Evolutionary conservation across 2,888 invertebrate genomes (phyloP), one percentile per base, ranked within the genome.

Genomic region (Bugula neritina): DNA sequence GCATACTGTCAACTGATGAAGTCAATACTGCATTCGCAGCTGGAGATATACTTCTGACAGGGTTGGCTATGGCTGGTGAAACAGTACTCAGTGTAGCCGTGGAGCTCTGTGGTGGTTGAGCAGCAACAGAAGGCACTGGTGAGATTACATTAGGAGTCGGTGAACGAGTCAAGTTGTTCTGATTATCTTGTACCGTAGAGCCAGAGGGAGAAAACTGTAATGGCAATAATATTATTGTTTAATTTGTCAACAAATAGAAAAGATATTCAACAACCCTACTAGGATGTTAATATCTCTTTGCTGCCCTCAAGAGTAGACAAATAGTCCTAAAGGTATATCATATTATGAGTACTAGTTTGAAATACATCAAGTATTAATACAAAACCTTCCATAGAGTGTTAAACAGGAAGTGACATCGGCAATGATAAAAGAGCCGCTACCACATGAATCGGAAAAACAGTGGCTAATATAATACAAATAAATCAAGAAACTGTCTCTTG

Each of bases 401-500:
- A n/a, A n/a, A 43, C 43, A 43, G 43, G 43, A 43, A 43, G 43
- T 43, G 17, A 5, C 43, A 43, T n/a, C n/a, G 17, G 17, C 43
- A 43, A 43, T 43, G 43, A 43, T 43, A 43, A 43, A n/a, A 43
- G 43, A 43, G 43, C 43, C 43, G 17, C 43, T 17, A 5, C 17
- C 43, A 43, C 43, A 43, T 5, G 17, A 57, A 57, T 27, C 63
- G 31, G 63, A 63, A 27, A 10, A 31, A 21, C 31, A 31, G 63
- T 31, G 34, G 63, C 31, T 27, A 27, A 27, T 63, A 25, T 27
- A 63, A 63, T 34, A 31, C 27, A 63, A 63, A 63, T 63, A 21
- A 63, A 63, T 63, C 63, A 63, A 43, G 43, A 43, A 43, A 43
- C 43, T 43, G 43, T 43, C 43, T 43, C 17, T 5, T 43, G 17